phyloP scores from a whole-genome alignment of 2,113 vertebrate species.

The Actenoides hombroni region DNA sequence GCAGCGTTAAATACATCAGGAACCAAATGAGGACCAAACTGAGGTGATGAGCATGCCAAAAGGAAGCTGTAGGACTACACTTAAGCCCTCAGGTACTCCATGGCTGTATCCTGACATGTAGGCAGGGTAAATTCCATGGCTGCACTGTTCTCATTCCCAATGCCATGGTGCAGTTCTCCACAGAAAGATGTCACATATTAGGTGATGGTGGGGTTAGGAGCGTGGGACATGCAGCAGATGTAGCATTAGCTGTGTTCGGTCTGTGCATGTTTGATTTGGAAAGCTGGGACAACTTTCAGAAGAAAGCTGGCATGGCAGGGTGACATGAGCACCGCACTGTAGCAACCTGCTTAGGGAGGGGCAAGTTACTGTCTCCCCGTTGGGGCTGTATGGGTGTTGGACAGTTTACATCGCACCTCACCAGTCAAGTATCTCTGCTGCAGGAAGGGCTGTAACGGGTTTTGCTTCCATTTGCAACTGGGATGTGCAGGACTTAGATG shows the following conservation, averaged over 20 bases:
- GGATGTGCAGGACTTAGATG: background rate
- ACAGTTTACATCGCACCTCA: accelerated
- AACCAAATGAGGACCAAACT: background rate
- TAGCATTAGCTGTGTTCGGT: background rate
- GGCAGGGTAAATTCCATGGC: background rate
- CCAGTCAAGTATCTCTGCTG: background rate
- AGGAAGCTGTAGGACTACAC: background rate
- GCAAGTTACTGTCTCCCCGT: background rate
- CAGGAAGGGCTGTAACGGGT: background rate
- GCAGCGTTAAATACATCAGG: background rate
- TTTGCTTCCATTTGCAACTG: background rate
- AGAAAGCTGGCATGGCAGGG: background rate
- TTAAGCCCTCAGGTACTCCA: accelerated
- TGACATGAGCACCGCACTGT: background rate
- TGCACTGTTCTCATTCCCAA: background rate
- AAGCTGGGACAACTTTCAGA: background rate
- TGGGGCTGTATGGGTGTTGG: accelerated
- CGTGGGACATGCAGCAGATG: accelerated
- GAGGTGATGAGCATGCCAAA: background rate
- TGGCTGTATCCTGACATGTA: background rate
- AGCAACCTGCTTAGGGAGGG: background rate
- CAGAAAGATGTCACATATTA: background rate
- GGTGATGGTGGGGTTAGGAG: background rate
- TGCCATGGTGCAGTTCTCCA: background rate
- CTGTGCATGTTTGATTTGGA: accelerated